Evolutionary conservation across 1,140 invertebrate species (phyloP).

Genomic region (Heliconius congener): DNA sequence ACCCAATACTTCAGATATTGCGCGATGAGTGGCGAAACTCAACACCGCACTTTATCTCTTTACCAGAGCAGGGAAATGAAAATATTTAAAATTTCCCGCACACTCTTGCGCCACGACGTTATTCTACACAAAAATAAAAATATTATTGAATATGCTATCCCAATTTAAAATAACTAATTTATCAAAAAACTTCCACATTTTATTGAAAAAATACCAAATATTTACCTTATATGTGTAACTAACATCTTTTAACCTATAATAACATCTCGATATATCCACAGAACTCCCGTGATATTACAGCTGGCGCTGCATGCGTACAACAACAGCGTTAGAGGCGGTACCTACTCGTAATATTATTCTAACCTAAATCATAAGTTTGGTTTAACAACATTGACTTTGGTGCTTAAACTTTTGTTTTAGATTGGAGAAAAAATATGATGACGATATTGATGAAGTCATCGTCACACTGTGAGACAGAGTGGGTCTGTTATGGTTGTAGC

Average conservation of each 20-base stretch:
- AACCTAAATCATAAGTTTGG: constrained; percentile 23
- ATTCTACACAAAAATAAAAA: no score
- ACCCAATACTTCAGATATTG: no score
- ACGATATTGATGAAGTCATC: background rate
- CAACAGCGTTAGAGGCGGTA: constrained; percentile 4
- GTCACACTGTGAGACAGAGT: no score
- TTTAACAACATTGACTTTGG: constrained; percentile 22
- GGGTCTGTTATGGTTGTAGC: no score
- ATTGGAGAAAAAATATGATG: background rate
- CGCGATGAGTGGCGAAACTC: no score
- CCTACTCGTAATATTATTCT: constrained; percentile 15
- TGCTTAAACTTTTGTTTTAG: background rate
- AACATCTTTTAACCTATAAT: constrained; percentile 1
- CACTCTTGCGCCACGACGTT: no score
- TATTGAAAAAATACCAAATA: no score
- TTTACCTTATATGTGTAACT: background rate
- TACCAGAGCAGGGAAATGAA: no score
- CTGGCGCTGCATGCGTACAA: constrained; percentile 12
- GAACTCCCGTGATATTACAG: constrained; percentile 18
- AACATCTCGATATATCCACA: background rate
- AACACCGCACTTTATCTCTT: background rate
- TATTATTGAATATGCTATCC: no score
- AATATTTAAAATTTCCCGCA: no score
- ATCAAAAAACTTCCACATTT: no score
- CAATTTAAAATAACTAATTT: background rate